Evolutionary conservation across 1,140 invertebrate genomes (phyloP), one percentile per base, ranked within the genome.

Genomic region (Contarinia nasturtii): DNA sequence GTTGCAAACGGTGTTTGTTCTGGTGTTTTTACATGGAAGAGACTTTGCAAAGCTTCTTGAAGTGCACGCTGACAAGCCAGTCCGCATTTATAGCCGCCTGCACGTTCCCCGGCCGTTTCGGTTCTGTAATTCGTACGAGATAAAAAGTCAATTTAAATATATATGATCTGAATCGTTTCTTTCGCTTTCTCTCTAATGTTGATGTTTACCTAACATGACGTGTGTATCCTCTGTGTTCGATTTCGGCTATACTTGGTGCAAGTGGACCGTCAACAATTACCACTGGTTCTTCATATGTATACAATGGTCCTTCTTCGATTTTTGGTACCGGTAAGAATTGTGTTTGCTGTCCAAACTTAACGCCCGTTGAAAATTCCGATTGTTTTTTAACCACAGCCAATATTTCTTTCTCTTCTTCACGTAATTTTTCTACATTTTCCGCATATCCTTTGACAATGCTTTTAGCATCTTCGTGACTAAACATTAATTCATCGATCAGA

Each of bases 401-500:
- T 8, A 65, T 49, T 4, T 60, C 38, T 54, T 77, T 76, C 33
- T 67, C 59, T 51, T 83, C 77, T 53, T 80, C 75, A 49, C 76
- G 79, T 44, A 71, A 71, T 36, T 73, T 72, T 48, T 80, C 72
- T 27, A 68, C 70, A 36, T 69, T 73, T 52, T 79, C 75, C 17
- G 79, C 80, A 68, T 90, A 92, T 37, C 76, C 80, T 47, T 79
- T 80, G 1, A 97, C 67, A 52, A 97, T 96, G 52, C 82, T 79
- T 48, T 82, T 79, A 0, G 89, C 90, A 66, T 92, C 77, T 19
- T 75, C 77, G 53, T 89, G 83, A 8, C 88, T 90, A 65, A 86
- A 91, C 80, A 92, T 94, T 2, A 96, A 67, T 58, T 94, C 88
- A 67, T 95, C 89, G 52, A 95, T 92, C 0, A 95, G 66, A 1